Base-by-base conservation (phyloP, 2,797 vertebrate genomes). In the Bucorvus abyssinicus region DNA sequence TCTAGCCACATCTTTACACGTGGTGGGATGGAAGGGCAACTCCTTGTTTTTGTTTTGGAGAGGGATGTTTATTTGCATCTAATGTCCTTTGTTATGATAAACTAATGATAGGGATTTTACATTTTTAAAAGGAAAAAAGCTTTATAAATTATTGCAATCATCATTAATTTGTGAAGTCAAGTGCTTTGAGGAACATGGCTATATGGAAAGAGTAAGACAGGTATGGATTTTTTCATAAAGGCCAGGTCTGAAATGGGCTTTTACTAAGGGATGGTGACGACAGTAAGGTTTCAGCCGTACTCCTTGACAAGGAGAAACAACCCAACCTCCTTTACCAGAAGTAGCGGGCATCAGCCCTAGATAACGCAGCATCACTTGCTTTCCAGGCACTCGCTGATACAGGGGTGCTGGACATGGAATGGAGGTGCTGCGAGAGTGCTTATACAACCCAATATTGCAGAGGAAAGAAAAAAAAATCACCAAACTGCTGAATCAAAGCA, bases 361-460 rank as follows among this genome's bases (percentile, higher is more conserved):
- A 16, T 34, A 68, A 56, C 0, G 7, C 7, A 60, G 13, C 44
- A 50, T 38, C 13, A 16, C 26, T 38, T 1, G 1, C 6, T 45
- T 30, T 24, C 26, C 18, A 40, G 9, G 7, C 4, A 44, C 26
- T 12, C 34, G 7, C 1, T 5, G 3, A 30, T 53, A 56, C 0
- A 0, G 29, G 8, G 17, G 5, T 77, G 17, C 18, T 70, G 50
- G 50, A 74, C 19, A 13, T 6, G 49, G 30, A 3, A 12, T 34
- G 23, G 26, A 74, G 17, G 38, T 68, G 30, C 42, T 55, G 26
- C 5, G 1, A 53, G 61, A 26, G 24, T 1, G 4, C 24, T 80
- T 70, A 22, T 0, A 3, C 0, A 10, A 69, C 11, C 1, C 6
- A 55, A 3, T 27, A 59, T 34, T 50, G 38, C 26, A 20, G 1